Evolutionary conservation across 2,888 invertebrate species (phyloP), one percentile per base, ranked within the genome.

Genomic region (Sipha maydis): DNA sequence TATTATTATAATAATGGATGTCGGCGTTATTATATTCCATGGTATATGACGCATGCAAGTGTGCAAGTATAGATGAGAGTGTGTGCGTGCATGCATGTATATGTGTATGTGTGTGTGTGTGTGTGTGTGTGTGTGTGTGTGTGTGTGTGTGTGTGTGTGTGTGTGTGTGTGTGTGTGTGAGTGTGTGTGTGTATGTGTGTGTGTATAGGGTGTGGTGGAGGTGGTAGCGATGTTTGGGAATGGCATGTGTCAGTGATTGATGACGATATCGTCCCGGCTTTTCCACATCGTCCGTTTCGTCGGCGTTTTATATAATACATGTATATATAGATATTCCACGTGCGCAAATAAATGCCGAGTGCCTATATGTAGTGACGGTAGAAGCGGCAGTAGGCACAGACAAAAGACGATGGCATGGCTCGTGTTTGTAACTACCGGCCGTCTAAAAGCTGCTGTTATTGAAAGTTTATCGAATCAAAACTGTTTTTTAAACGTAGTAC

Each of bases 191-290:
- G 61, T 25, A 25, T 3, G 61, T 0, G 7, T 3, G 17, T 28
- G 56, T 34, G 4, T 4, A 56, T 34, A 54, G 31, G 7, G 9
- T 38, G 34, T 31, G 54, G 25, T 48, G 83, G 25, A 8, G 61
- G 41, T 7, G 28, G 75, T 11, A 38, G 61, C 11, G 84, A 84
- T 84, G 75, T 84, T 84, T 67, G 86, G 79, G 61, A 71, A 86
- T 67, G 76, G 80, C 73, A 77, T 77, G 79, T 88, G 86, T 80
- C 86, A 88, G 86, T 88, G 86, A 88, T 88, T 88, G 86, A 88
- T 88, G 86, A 88, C 79, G 67, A 76, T 85, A 77, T 86, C 86
- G 73, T 80, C 61, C 71, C 79, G 79, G 73, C 79, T 80, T 79
- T 78, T 86, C 56, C 73, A 25, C 86, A 73, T 75, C 73, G 75